phyloP scores from a whole-genome alignment of 2,797 vertebrate genomes.

The Mormyrus proboscirostris region DNA sequence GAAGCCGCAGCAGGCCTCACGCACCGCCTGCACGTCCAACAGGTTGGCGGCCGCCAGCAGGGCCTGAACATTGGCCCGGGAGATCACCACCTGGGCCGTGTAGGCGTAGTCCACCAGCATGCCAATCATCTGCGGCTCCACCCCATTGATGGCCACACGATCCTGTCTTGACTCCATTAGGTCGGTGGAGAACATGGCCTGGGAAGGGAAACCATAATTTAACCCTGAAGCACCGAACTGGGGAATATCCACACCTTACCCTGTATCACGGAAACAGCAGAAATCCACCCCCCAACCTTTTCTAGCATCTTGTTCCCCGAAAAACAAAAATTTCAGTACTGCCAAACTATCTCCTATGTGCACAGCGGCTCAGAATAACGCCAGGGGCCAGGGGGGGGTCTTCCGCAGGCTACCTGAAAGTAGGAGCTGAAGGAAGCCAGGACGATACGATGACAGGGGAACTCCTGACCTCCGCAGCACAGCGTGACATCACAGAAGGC shows the following conservation, averaged over 20 bases:
- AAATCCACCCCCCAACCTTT: not conserved
- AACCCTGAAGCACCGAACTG: not conserved
- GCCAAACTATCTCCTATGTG: not conserved
- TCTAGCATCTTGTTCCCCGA: not conserved
- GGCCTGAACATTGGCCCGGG: slow-evolving; percentile 71
- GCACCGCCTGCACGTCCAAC: slow-evolving; percentile 68
- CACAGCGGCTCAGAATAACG: not conserved
- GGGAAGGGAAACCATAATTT: not conserved
- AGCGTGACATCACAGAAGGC: slow-evolving; percentile 74
- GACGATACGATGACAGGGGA: slow-evolving; percentile 71
- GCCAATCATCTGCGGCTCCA: slow-evolving; percentile 72
- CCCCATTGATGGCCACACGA: slow-evolving; percentile 69
- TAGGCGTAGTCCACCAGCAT: slow-evolving; percentile 72
- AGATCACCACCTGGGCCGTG: slow-evolving; percentile 69
- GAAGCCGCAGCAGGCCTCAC: slow-evolving; percentile 68
- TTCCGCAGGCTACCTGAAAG: slow-evolving; percentile 58
- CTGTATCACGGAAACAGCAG: not conserved
- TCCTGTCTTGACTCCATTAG: slow-evolving; percentile 72
- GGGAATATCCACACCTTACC: not conserved
- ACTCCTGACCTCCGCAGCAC: slow-evolving; percentile 72
- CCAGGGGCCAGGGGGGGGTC: not conserved
- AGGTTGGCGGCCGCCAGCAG: slow-evolving; percentile 70
- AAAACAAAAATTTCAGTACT: not conserved
- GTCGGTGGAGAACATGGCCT: slow-evolving; percentile 73
- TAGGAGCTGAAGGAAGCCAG: slow-evolving; percentile 73